phyloP scores from a whole-genome alignment of 2,888 invertebrate species.

The Ophion slaviceki region DNA sequence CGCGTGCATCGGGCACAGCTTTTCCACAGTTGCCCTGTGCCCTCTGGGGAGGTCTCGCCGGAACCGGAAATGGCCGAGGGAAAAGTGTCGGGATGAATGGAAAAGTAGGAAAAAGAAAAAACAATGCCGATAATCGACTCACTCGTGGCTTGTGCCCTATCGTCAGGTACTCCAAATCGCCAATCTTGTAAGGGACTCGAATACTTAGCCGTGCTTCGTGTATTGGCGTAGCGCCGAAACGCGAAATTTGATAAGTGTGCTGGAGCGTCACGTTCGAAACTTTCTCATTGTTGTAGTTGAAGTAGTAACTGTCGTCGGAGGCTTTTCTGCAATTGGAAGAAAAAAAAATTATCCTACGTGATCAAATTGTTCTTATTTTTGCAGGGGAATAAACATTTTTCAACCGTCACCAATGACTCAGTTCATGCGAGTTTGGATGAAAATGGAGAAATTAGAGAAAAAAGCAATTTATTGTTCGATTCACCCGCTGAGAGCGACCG shows the following conservation, averaged over 20 bases:
- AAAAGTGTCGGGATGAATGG: background rate
- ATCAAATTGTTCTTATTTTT: background rate
- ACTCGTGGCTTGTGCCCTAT: conserved; percentile 70
- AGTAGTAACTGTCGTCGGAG: conserved; percentile 71
- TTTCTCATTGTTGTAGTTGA: conserved; percentile 51
- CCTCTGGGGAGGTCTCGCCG: background rate
- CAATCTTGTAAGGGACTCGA: conserved; percentile 68
- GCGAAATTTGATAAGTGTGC: conserved; percentile 74
- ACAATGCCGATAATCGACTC: conserved; percentile 6
- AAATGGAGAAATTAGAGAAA: background rate
- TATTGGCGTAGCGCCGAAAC: conserved; percentile 73
- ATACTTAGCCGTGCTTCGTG: conserved; percentile 67
- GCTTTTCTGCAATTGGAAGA: conserved; percentile 69
- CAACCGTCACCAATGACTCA: background rate
- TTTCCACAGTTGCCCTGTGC: too few species aligned
- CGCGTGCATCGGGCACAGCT: background rate
- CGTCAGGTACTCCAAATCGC: conserved; percentile 60
- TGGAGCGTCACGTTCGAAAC: conserved; percentile 71
- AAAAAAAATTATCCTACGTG: background rate
- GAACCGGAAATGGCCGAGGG: background rate
- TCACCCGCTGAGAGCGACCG: conserved; percentile 73
- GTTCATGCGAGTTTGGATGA: background rate
- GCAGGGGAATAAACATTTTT: background rate
- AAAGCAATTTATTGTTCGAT: conserved; percentile 22
- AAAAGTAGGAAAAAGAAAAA: background rate